Percentiles rank a stretch among this genome's conserved stretches.
phyloP scores from a whole-genome alignment of 1,140 invertebrate genomes.

The Mamestra configurata region DNA sequence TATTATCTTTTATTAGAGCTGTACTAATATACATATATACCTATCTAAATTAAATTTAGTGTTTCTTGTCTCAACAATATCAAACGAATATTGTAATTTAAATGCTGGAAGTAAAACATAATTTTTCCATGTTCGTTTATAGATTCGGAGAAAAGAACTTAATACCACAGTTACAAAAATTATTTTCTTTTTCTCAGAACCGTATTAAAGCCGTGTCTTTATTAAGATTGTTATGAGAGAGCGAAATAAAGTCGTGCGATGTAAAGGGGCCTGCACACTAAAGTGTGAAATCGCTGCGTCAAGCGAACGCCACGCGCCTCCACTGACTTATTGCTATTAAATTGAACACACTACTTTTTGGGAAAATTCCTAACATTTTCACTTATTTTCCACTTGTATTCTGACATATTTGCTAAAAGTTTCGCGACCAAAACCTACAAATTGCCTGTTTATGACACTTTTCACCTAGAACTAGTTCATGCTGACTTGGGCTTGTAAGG shows the following conservation, averaged over 20 bases:
- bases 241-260: conserved; percentile 26
- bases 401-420: conserved; percentile 42
- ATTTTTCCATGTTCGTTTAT: neutral
- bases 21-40: no score
- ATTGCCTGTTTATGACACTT: conserved; percentile 13
- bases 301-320: conserved; percentile 45
- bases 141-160: neutral
- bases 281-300: conserved; percentile 57
- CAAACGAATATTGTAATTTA: neutral
- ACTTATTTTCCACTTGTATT: conserved; percentile 21
- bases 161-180: neutral
- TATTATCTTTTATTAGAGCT: no score
- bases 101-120: conserved; percentile 2
- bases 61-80: neutral
- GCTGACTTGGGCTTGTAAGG: neutral
- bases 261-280: conserved; percentile 41
- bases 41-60: neutral
- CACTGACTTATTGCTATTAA: conserved; percentile 57
- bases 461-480: neutral
- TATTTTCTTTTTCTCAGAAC: neutral
- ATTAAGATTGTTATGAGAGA: conserved; percentile 1
- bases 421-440: neutral
- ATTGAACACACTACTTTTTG: conserved; percentile 52
- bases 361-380: conserved; percentile 44
- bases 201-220: neutral